Conservation (phyloP, 2,888 invertebrate genomes). For the Drosophila yooni region DNA sequence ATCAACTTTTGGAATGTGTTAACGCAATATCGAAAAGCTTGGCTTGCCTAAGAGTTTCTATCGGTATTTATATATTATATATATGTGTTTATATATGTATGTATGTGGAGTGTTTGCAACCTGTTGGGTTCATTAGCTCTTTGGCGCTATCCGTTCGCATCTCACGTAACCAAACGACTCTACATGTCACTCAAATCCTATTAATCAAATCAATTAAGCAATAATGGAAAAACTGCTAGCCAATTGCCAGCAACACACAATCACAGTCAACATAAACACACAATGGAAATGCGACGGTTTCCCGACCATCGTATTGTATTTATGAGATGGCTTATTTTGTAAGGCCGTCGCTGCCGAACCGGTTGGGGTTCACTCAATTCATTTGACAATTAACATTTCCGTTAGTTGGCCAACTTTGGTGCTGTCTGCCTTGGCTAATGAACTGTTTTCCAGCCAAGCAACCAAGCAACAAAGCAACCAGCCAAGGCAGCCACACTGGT, state of each 20-base stretch:
- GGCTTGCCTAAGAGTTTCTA: not conserved
- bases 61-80: not conserved
- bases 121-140: conserved; percentile 69
- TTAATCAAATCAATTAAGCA: conserved; percentile 77
- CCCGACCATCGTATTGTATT: conserved; percentile 57
- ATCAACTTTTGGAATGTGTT: conserved; percentile 24
- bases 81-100: not conserved
- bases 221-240: conserved; percentile 74
- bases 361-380: conserved; percentile 67
- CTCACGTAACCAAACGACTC: conserved; percentile 64
- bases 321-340: conserved; percentile 78
- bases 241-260: conserved; percentile 53
- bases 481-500: conserved; percentile 31
- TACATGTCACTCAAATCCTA: conserved; percentile 74
- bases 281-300: conserved; percentile 62
- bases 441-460: conserved; percentile 55
- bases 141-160: conserved; percentile 16
- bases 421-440: conserved; percentile 77
- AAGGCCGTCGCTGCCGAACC: conserved; percentile 61
- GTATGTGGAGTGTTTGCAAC: conserved; percentile 16
- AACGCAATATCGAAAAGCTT: conserved; percentile 1
- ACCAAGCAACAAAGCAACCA: not conserved
- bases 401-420: conserved; percentile 80
- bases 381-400: conserved; percentile 81
- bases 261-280: conserved; percentile 10